Percentiles rank a stretch among this genome's conserved stretches.
Evolutionary conservation across 2,113 vertebrate genomes (phyloP).

Genomic region (Prolemur simus): DNA sequence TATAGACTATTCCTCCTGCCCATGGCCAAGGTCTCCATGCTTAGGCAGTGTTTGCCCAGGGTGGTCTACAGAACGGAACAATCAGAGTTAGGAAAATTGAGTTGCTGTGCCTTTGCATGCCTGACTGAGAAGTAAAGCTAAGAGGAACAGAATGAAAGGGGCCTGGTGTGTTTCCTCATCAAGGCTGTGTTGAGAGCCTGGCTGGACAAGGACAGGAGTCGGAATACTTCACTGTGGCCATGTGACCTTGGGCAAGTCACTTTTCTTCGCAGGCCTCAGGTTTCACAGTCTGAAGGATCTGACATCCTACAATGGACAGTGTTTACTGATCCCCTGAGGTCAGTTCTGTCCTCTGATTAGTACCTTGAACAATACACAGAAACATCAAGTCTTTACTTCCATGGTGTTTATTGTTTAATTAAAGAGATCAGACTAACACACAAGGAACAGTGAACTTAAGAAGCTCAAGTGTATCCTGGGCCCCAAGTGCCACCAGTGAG

Average conservation of each 20-base stretch:
- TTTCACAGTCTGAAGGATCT: background rate
- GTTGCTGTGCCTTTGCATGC: background rate
- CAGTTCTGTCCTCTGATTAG: background rate
- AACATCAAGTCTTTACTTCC: background rate
- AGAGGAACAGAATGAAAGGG: background rate
- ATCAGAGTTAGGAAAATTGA: background rate
- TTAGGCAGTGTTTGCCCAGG: background rate
- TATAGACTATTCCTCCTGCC: background rate
- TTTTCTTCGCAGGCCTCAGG: background rate
- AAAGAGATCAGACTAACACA: background rate
- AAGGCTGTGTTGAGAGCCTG: background rate
- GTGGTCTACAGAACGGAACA: background rate
- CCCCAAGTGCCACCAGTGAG: background rate
- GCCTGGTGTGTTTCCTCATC: background rate
- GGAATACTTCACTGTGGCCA: background rate
- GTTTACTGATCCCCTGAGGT: background rate
- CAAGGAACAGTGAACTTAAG: background rate
- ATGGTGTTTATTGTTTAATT: background rate
- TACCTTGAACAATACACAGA: background rate
- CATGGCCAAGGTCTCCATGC: background rate
- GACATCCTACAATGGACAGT: background rate
- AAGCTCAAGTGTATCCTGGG: background rate
- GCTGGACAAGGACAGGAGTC: background rate
- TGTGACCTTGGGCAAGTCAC: background rate
- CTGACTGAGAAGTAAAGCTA: background rate